phyloP scores from a whole-genome alignment of 1,140 invertebrate genomes.

The Philotrypesis tridentata region DNA sequence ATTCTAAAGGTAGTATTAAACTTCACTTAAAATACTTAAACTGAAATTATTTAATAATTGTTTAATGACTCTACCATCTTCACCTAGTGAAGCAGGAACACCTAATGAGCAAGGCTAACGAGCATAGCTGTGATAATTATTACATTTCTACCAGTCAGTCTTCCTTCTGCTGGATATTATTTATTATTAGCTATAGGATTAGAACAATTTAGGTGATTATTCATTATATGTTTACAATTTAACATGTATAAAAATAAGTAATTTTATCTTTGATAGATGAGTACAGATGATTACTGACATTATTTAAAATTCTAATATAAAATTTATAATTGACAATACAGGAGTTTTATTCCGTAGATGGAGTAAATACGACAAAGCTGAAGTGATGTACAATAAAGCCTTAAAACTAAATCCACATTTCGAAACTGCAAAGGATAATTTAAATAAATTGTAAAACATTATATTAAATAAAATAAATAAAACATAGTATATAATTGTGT shows the following conservation, averaged over 20 bases:
- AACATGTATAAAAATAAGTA: no score
- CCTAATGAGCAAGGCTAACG: slow-evolving; percentile 88
- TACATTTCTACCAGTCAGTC: no score
- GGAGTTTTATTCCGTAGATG: slow-evolving; percentile 95
- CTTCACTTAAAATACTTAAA: no score
- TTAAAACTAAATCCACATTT: slow-evolving; percentile 82
- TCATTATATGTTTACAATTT: background rate
- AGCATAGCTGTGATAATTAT: no score
- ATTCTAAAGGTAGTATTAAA: no score
- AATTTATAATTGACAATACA: slow-evolving; percentile 65
- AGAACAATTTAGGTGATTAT: slow-evolving; percentile 87
- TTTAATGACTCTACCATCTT: slow-evolving; percentile 75
- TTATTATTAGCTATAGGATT: no score
- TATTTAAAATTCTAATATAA: slow-evolving; percentile 17
- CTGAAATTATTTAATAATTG: no score
- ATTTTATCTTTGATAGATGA: background rate
- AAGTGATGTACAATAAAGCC: slow-evolving; percentile 84
- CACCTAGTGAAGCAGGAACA: slow-evolving; percentile 67
- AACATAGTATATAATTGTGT: background rate
- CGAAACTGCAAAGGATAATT: slow-evolving; percentile 80
- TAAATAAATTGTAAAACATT: slow-evolving; percentile 69
- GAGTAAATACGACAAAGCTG: slow-evolving; percentile 85
- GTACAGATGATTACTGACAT: background rate
- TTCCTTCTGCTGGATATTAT: no score
- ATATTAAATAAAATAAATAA: background rate